Conservation (phyloP, 2,888 invertebrate species). For the Cheiracanthium punctorium region DNA sequence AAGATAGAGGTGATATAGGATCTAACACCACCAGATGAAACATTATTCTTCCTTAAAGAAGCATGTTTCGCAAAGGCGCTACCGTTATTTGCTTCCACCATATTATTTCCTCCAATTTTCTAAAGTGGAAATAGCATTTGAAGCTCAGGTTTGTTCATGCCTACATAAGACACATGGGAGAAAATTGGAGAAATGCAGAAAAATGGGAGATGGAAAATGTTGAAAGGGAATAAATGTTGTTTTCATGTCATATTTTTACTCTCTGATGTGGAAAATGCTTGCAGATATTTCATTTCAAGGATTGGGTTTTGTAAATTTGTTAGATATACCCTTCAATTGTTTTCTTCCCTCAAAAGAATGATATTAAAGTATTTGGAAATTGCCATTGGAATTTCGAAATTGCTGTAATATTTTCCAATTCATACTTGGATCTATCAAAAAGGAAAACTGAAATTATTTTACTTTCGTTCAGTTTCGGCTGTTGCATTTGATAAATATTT, state of each 20-base stretch:
- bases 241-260: background rate
- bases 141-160: background rate
- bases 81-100: background rate
- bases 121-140: slow-evolving; percentile 13
- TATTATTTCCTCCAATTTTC: slow-evolving; percentile 5
- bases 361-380: background rate
- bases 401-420: no score
- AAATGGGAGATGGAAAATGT: background rate
- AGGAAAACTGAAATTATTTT: background rate
- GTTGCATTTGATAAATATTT: no score
- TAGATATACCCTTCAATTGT: background rate
- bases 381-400: background rate
- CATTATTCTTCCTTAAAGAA: slow-evolving; percentile 14
- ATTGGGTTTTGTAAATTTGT: slow-evolving; percentile 1
- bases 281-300: background rate
- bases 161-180: background rate
- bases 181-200: background rate
- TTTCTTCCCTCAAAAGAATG: background rate
- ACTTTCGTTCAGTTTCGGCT: no score
- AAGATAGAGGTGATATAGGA: slow-evolving; percentile 1
- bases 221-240: background rate
- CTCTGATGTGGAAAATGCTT: background rate
- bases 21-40: background rate
- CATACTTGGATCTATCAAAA: no score
- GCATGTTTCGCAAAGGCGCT: background rate